Evolutionary conservation across 2,113 vertebrate genomes (phyloP).

Genomic region (Oryzias javanicus): DNA sequence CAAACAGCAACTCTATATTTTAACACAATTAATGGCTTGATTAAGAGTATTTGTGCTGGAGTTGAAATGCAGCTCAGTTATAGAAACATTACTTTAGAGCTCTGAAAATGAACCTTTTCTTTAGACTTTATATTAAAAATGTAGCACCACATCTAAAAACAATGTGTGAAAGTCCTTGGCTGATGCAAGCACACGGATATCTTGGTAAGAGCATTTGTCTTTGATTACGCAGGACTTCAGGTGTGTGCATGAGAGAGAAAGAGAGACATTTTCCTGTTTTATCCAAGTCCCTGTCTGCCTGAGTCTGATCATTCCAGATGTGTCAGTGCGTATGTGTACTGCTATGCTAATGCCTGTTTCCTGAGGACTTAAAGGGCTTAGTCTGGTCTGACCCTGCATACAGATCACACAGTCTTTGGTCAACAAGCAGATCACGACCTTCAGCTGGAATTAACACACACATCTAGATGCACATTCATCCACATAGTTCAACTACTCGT

Average conservation of each 20-base stretch:
- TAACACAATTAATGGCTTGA: neutral
- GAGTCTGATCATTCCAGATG: slow-evolving; percentile 64
- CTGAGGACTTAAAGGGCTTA: slow-evolving; percentile 77
- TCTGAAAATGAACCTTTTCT: slow-evolving; percentile 19
- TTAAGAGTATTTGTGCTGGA: neutral
- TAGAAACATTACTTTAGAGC: neutral
- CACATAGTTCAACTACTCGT: slow-evolving; percentile 12
- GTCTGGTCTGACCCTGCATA: slow-evolving; percentile 76
- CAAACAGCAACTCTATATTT: neutral
- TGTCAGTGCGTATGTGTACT: slow-evolving; percentile 55
- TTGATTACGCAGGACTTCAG: slow-evolving; percentile 48
- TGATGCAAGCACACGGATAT: slow-evolving; percentile 66
- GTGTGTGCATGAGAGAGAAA: slow-evolving; percentile 35
- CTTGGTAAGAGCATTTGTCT: slow-evolving; percentile 61
- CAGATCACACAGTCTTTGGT: slow-evolving; percentile 75
- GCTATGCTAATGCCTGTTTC: slow-evolving; percentile 76
- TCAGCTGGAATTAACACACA: slow-evolving; percentile 67
- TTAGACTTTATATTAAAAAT: slow-evolving; percentile 44
- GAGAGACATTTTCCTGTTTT: slow-evolving; percentile 55
- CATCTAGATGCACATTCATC: slow-evolving; percentile 20
- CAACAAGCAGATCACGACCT: slow-evolving; percentile 77
- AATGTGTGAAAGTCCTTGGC: slow-evolving; percentile 39
- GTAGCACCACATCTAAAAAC: slow-evolving; percentile 40
- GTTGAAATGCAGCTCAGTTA: neutral
- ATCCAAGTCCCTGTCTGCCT: slow-evolving; percentile 60